A percentile compares a stretch with the other conserved stretches of the same genome.
Evolutionary conservation across 2,113 vertebrate species (phyloP).

Genomic region (Tachysurus fulvidraco): DNA sequence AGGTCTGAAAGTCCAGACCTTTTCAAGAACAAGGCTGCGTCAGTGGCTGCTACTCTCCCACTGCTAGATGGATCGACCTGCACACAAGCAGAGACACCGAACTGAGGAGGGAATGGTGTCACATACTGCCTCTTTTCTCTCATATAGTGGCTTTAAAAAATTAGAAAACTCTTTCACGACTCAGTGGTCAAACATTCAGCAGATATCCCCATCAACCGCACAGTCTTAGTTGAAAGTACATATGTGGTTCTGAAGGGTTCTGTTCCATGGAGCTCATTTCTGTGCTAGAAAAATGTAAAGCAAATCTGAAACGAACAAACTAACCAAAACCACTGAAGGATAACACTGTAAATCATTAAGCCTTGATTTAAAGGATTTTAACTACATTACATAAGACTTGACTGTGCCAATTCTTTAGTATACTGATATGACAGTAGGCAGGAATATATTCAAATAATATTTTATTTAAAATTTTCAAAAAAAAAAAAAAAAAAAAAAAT

Average conservation of each 20-base stretch:
- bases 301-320: not conserved
- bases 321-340: not conserved
- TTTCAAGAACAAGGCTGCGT: conserved; percentile 94
- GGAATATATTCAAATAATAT: no score
- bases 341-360: not conserved
- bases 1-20: conserved; percentile 92
- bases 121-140: not conserved
- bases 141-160: not conserved
- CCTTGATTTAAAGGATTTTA: not conserved
- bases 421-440: not conserved
- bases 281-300: not conserved
- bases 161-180: not conserved
- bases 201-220: not conserved
- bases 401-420: not conserved
- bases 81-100: conserved; percentile 35
- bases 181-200: not conserved
- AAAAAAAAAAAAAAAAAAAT: no score
- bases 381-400: not conserved
- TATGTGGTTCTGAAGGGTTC: not conserved
- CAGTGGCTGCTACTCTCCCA: conserved; percentile 87
- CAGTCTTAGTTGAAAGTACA: not conserved
- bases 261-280: not conserved
- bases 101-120: no score
- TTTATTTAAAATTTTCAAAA: no score
- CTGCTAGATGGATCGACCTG: conserved; percentile 88